Evolutionary conservation across 2,888 invertebrate species (phyloP).

Genomic region (Cerceris rybyensis): DNA sequence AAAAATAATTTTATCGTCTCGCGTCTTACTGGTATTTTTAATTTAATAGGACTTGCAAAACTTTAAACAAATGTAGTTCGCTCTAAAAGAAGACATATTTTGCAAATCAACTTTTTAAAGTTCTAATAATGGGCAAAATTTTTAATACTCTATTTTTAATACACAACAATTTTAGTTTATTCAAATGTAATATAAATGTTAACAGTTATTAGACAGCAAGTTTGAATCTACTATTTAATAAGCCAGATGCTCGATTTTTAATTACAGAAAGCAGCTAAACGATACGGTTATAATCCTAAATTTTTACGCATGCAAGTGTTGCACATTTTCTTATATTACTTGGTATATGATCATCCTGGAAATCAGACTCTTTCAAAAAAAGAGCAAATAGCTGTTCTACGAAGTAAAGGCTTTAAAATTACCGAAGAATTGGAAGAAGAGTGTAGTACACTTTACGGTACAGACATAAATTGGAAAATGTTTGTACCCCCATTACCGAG

Average conservation of each 20-base stretch:
- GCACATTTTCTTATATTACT: slow-evolving; percentile 88
- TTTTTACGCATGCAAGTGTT: slow-evolving; percentile 86
- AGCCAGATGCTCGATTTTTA: not conserved
- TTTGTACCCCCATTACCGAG: slow-evolving; percentile 87
- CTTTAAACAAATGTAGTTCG: too few species aligned
- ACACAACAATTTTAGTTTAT: too few species aligned
- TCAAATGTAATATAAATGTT: not conserved
- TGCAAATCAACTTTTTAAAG: too few species aligned
- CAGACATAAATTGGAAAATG: slow-evolving; percentile 87
- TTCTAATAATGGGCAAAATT: too few species aligned
- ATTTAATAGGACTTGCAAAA: too few species aligned
- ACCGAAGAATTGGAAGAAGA: slow-evolving; percentile 81
- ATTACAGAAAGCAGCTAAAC: slow-evolving; percentile 77
- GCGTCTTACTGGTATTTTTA: too few species aligned
- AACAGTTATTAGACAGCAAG: too few species aligned
- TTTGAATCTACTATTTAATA: not conserved
- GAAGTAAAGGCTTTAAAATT: slow-evolving; percentile 72
- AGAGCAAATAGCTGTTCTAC: slow-evolving; percentile 69
- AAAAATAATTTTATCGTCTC: too few species aligned
- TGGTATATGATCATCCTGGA: slow-evolving; percentile 85
- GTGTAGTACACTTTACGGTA: slow-evolving; percentile 82
- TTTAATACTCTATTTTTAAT: too few species aligned
- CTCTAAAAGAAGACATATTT: too few species aligned
- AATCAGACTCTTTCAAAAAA: slow-evolving; percentile 67
- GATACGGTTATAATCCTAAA: slow-evolving; percentile 85